Evolutionary conservation across 2,797 vertebrate genomes (phyloP), one percentile per base, ranked within the genome.

Genomic region (Danio aesculapii): DNA sequence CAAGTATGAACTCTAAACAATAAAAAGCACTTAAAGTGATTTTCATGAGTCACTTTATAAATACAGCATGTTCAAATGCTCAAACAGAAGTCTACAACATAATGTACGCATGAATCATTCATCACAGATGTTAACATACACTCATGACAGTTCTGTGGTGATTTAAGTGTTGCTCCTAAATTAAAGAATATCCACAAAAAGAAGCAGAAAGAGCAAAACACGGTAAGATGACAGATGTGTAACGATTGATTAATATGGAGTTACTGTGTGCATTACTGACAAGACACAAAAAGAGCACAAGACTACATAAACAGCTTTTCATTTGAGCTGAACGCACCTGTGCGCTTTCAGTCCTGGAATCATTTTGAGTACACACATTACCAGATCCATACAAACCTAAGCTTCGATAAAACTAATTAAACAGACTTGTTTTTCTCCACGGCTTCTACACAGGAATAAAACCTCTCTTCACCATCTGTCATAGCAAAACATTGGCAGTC

Each of bases 281-380:
- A n/a, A 63, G 21, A 50, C 58, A 50, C 12, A 13, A 30, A 61
- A 52, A 61, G 7, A 70, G 46, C 30, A 41, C 16, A 13, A 39
- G 59, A 43, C 41, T 70, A 79, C 55, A 79, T 61, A 68, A 67
- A 58, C 52, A 46, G 50, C 17, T 66, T 55, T 55, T 67, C 50
- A 17, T 58, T 77, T 57, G 49, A 39, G 7, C 58, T 16, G 61
- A 59, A 53, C 9, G 12, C 66, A 62, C 46, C 44, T 43, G 46
- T 70, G 66, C 0, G n/a, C 16, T 43, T 61, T 47, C 66, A 12
- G 8, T 55, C 55, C 44, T 76, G n/a, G 66, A 77, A 69, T 63
- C 13, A 59, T 68, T 58, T 57, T 46, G 39, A 66, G n/a, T 67
- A 49, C 19, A 19, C 17, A 44, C 43, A 68, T 58, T 6, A 13